phyloP scores from a whole-genome alignment of 1,140 invertebrate genomes.

The Homalodisca vitripennis region DNA sequence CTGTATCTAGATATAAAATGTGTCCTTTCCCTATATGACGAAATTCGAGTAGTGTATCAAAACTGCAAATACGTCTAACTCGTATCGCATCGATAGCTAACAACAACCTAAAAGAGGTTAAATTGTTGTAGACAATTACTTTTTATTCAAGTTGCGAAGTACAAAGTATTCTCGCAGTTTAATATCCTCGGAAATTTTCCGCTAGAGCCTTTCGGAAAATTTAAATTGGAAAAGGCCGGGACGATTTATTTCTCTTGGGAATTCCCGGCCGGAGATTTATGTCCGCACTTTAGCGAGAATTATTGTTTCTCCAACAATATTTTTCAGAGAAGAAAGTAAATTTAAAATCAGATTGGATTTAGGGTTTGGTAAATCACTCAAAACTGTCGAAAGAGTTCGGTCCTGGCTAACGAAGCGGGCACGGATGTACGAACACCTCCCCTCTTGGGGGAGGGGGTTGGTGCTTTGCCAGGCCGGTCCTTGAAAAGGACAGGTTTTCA shows the following conservation, averaged over 20 bases:
- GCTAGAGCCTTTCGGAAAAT: neutral
- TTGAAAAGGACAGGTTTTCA: too few species aligned
- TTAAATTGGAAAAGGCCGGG: neutral
- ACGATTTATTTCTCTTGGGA: neutral
- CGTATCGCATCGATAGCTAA: neutral
- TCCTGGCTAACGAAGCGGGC: too few species aligned
- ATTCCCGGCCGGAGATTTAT: neutral
- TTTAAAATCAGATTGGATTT: neutral
- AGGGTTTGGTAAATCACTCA: neutral
- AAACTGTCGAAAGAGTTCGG: neutral
- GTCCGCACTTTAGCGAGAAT: neutral
- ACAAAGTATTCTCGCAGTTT: neutral
- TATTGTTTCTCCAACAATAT: neutral
- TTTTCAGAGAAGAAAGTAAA: neutral
- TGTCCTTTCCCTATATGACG: neutral
- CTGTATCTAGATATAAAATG: neutral
- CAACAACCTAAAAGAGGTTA: neutral
- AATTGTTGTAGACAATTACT: neutral
- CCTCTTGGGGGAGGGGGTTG: too few species aligned
- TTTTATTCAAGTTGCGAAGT: neutral
- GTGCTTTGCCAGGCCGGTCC: too few species aligned
- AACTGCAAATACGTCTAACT: neutral
- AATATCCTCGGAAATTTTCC: neutral
- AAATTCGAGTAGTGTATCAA: neutral
- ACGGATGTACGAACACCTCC: too few species aligned